Conservation (phyloP, 2,797 vertebrate genomes). For the Carcharodon carcharias region DNA sequence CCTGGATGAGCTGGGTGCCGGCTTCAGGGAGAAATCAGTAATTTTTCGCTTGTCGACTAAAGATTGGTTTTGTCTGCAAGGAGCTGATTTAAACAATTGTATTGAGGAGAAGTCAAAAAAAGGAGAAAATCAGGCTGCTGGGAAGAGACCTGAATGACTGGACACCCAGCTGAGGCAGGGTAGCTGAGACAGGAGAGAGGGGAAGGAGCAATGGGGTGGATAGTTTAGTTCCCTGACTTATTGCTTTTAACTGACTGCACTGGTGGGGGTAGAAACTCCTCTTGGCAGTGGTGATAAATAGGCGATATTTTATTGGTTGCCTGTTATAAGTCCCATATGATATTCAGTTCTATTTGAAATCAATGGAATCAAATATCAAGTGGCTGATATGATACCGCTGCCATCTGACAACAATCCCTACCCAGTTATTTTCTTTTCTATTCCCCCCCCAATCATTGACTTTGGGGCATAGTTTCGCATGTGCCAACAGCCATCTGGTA, state of each 20-base stretch:
- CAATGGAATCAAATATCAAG: background rate
- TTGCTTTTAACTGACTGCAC: background rate
- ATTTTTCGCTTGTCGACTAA: background rate
- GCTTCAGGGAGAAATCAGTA: conserved; percentile 18
- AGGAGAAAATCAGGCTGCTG: background rate
- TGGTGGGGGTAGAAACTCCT: background rate
- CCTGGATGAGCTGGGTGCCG: conserved; percentile 41
- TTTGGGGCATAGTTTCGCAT: background rate
- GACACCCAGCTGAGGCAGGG: background rate
- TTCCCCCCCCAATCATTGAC: background rate
- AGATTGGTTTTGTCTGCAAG: conserved; percentile 12
- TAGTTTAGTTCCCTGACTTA: background rate
- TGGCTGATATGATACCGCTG: background rate
- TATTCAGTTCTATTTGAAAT: background rate
- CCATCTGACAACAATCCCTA: background rate
- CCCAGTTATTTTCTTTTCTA: background rate
- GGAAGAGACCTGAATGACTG: background rate
- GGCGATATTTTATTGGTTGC: background rate
- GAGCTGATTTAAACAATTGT: conserved; percentile 2
- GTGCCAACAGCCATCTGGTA: background rate
- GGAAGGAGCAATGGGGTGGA: background rate
- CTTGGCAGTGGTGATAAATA: background rate
- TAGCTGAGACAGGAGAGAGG: background rate
- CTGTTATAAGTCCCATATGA: background rate
- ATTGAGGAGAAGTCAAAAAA: background rate